Evolutionary conservation across 2,888 invertebrate genomes (phyloP).

Genomic region (Thalpophila matura): DNA sequence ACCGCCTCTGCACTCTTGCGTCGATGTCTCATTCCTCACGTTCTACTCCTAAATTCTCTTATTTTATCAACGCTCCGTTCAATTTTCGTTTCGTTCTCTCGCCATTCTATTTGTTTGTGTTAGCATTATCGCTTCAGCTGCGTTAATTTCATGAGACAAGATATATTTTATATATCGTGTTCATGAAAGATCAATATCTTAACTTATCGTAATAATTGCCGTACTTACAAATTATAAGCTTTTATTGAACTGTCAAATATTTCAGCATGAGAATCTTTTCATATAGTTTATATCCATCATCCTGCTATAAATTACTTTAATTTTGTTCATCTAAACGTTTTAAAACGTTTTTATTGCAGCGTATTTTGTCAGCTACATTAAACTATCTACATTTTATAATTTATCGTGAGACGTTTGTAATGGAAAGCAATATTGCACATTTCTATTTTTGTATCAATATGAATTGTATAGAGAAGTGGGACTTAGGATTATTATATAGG

Average conservation of each 20-base stretch:
- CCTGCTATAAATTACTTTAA: slow-evolving; percentile 36
- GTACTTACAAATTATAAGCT: slow-evolving; percentile 23
- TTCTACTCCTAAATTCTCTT: slow-evolving; percentile 89
- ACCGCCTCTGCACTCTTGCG: slow-evolving; percentile 91
- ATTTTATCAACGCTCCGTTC: slow-evolving; percentile 90
- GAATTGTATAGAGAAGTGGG: not conserved
- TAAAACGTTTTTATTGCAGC: slow-evolving; percentile 36
- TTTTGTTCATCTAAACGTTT: slow-evolving; percentile 45
- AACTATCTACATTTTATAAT: slow-evolving; percentile 1
- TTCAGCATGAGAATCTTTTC: slow-evolving; percentile 27
- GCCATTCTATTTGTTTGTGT: slow-evolving; percentile 84
- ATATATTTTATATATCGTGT: slow-evolving; percentile 50
- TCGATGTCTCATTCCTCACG: slow-evolving; percentile 91
- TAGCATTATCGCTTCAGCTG: slow-evolving; percentile 77
- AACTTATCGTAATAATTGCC: slow-evolving; percentile 15
- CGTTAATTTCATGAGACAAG: slow-evolving; percentile 72
- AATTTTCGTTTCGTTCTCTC: slow-evolving; percentile 88
- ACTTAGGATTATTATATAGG: too few relatives aligned
- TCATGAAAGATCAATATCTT: slow-evolving; percentile 27
- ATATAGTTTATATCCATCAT: slow-evolving; percentile 30
- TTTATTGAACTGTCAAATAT: slow-evolving; percentile 39
- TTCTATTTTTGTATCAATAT: not conserved
- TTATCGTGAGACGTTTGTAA: not conserved
- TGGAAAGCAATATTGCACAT: not conserved
- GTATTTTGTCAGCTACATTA: slow-evolving; percentile 27